Evolutionary conservation across 1,140 invertebrate species (phyloP), one percentile per base, ranked within the genome.

Genomic region (Platyura marginata): DNA sequence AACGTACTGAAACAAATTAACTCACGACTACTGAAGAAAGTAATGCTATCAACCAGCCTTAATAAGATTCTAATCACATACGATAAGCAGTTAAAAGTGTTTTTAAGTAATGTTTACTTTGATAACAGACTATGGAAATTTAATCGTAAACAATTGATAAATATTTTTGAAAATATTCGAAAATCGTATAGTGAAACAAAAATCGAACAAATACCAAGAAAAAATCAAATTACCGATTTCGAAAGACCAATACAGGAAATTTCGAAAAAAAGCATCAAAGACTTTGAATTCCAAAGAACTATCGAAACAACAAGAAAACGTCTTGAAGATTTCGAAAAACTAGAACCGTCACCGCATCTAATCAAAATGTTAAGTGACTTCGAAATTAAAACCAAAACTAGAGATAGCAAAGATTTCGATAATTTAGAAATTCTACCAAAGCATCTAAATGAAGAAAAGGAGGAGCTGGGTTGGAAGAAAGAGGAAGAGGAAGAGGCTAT

Each of bases 401-500:
- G n/a, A n/a, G n/a, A n/a, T n/a, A n/a, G n/a, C n/a, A n/a, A n/a
- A n/a, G n/a, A n/a, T n/a, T n/a, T n/a, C n/a, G n/a, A n/a, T n/a
- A n/a, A n/a, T n/a, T n/a, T n/a, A n/a, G n/a, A n/a, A n/a, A n/a
- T n/a, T n/a, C n/a, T n/a, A n/a, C n/a, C n/a, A n/a, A n/a, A n/a
- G n/a, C n/a, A n/a, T n/a, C n/a, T n/a, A n/a, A n/a, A n/a, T n/a
- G n/a, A n/a, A n/a, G n/a, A n/a, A n/a, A n/a, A n/a, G n/a, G 19
- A 15, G 3, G 18, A 37, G 11, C 15, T 3, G 13, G 3, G 13
- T 34, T n/a, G 32, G 32, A 34, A 34, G 18, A 18, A 13, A 39
- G 13, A 19, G 11, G 21, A 39, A 41, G 15, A 41, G 15, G 56
- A 59, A 37, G 57, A 60, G 19, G 49, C 50, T 8, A 61, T 61